Conservation (phyloP, 92 coral and sea anemone genomes). For the Chrysogorgia sp. region DNA sequence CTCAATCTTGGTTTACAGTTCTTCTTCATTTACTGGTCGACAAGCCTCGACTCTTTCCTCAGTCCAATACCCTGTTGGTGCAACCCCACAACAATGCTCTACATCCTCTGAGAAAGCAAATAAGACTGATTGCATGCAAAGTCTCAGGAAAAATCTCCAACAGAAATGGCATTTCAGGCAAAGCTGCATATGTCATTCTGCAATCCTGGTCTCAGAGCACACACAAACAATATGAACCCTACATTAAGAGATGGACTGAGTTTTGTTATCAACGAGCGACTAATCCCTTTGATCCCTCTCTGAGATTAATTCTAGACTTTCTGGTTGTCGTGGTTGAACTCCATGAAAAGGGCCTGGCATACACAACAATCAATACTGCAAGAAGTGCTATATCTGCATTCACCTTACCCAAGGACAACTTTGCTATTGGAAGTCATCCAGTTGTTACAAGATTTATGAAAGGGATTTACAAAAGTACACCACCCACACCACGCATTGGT, state of each 20-base stretch:
- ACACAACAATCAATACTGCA: conserved; percentile 58
- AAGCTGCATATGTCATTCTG: conserved; percentile 49
- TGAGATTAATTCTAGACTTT: too few relatives aligned
- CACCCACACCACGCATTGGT: conserved; percentile 59
- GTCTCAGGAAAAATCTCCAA: conserved; percentile 56
- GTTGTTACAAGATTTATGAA: conserved; percentile 62
- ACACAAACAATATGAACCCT: conserved; percentile 49
- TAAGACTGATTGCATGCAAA: conserved; percentile 60
- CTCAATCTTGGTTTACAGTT: conserved; percentile 54
- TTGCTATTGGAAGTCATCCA: conserved; percentile 49
- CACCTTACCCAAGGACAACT: conserved; percentile 38
- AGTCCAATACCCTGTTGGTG: conserved; percentile 27
- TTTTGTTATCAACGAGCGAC: conserved; percentile 50
- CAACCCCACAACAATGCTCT: conserved; percentile 50
- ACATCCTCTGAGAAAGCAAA: conserved; percentile 54
- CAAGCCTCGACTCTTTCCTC: conserved; percentile 41
- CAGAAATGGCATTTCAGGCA: conserved; percentile 54
- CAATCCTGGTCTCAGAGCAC: conserved; percentile 53
- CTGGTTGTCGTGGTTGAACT: conserved; percentile 50
- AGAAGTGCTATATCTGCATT: conserved; percentile 62
- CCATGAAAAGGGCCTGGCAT: conserved; percentile 45
- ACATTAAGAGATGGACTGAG: conserved; percentile 43
- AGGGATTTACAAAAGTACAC: conserved; percentile 53
- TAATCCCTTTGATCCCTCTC: conserved; percentile 50
- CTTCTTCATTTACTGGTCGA: conserved; percentile 46